These are phyloP conservation scores for Rhamnusium bicolor DNA, from an alignment of 2,888 invertebrate genomes.

Conservation along the genomic window DNA sequence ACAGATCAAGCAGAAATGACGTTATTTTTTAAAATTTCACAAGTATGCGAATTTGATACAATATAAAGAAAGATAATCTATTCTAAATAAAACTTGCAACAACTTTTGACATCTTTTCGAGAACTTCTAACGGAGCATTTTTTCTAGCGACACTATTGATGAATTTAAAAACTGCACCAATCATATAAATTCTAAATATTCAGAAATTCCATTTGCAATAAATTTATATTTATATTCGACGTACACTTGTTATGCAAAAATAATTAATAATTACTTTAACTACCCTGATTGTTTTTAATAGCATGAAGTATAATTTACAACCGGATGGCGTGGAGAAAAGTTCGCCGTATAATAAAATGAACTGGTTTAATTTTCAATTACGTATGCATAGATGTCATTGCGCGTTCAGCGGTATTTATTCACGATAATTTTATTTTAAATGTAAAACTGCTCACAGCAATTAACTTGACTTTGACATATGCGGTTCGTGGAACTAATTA, in stretches of 20 bases:
- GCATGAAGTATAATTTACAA: constrained; percentile 12
- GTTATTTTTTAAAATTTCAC: too few relatives aligned
- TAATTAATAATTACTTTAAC: constrained; percentile 14
- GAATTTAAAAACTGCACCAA: too few relatives aligned
- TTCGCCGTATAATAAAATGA: background rate
- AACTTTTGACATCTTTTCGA: too few relatives aligned
- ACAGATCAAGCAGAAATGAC: too few relatives aligned
- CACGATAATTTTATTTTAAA: background rate
- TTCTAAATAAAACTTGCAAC: too few relatives aligned
- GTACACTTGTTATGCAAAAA: constrained; percentile 12
- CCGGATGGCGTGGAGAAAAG: constrained; percentile 12
- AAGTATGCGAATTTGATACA: too few relatives aligned
- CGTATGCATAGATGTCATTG: background rate
- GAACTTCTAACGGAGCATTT: too few relatives aligned
- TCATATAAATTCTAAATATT: too few relatives aligned
- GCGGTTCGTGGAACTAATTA: background rate
- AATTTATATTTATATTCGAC: background rate
- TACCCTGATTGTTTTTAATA: constrained; percentile 16
- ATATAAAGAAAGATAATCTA: too few relatives aligned
- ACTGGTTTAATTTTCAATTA: constrained; percentile 18
- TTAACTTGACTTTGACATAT: background rate
- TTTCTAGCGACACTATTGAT: too few relatives aligned
- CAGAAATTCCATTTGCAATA: background rate
- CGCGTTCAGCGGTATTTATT: background rate
- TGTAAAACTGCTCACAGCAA: background rate